phyloP scores from a whole-genome alignment of 2,113 vertebrate species.

The Ceuthmochares aereus region DNA sequence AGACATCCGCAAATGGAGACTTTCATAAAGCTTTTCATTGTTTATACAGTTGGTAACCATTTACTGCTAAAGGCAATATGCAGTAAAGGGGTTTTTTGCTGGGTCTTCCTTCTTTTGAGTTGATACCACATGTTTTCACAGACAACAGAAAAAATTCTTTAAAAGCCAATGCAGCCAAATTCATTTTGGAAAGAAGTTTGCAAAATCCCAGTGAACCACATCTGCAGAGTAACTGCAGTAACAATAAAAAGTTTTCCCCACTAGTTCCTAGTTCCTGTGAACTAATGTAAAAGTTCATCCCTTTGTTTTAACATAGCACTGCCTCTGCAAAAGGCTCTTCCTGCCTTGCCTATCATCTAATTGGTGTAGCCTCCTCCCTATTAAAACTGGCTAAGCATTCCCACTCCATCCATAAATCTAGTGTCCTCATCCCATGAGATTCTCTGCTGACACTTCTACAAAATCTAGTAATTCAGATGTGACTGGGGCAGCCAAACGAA shows the following conservation, averaged over 20 bases:
- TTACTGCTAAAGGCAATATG: slow-evolving; percentile 52
- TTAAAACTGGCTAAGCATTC: background rate
- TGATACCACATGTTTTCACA: slow-evolving; percentile 67
- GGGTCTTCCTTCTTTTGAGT: background rate
- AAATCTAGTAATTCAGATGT: slow-evolving; percentile 16
- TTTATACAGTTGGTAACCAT: slow-evolving; percentile 75
- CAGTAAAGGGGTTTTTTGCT: background rate
- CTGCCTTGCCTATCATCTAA: background rate
- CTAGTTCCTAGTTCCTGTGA: background rate
- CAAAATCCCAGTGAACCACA: slow-evolving; percentile 32
- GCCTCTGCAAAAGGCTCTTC: background rate
- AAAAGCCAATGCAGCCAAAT: slow-evolving; percentile 49
- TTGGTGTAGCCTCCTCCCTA: background rate
- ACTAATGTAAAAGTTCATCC: background rate
- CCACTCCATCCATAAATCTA: background rate
- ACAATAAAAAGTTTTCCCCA: background rate
- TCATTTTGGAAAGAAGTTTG: slow-evolving; percentile 41
- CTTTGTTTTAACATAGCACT: background rate
- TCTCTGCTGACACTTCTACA: slow-evolving; percentile 14
- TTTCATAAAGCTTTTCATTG: slow-evolving; percentile 57
- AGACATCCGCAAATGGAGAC: slow-evolving; percentile 13
- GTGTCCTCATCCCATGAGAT: background rate
- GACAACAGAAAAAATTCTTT: slow-evolving; percentile 42
- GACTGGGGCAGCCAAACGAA: slow-evolving; percentile 14
- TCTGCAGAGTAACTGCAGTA: slow-evolving; percentile 39